Base-by-base conservation (phyloP, 2,797 vertebrate species). In the Danio tinwini region DNA sequence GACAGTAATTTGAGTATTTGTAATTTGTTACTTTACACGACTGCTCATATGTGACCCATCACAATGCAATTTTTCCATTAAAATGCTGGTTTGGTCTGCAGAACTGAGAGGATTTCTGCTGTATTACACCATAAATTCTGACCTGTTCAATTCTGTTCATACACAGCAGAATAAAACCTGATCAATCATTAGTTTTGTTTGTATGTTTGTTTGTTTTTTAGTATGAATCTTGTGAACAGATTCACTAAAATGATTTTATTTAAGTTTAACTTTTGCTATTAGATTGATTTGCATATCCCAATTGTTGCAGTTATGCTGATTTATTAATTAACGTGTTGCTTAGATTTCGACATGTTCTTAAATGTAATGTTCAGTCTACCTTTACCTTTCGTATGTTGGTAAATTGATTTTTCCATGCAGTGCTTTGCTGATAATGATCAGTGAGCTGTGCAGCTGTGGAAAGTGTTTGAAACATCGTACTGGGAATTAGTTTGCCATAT, bases 31-130 rank as follows among this genome's bases (percentile, higher is more conserved):
- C n/a, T n/a, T n/a, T n/a, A n/a, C n/a, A n/a, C n/a, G n/a, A n/a
- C n/a, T n/a, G n/a, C n/a, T n/a, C n/a, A n/a, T n/a, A n/a, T 44
- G 80, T 77, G 67, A 77, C 50, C 70, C 74, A 83, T 77, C 81
- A 85, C 82, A 85, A 87, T 90, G 87, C 84, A 84, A 81, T 86
- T 88, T 85, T 88, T 83, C 84, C 86, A 89, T 90, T 87, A 83
- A 72, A 73, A 70, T 84, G 79, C 86, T 85, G 82, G 76, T 71
- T 77, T 82, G 61, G 83, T 82, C 63, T 47, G 55, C 67, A 79
- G 56, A 72, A 81, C 79, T 74, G 50, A 69, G 73, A 73, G 16
- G 64, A 78, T 69, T 52, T 37, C 6, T 21, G 68, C 71, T 80
- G 67, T 73, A 40, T 79, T 68, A 53, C 75, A 80, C 79, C 80